Conservation (phyloP, 1,140 invertebrate genomes). For the Megathymus violae region DNA sequence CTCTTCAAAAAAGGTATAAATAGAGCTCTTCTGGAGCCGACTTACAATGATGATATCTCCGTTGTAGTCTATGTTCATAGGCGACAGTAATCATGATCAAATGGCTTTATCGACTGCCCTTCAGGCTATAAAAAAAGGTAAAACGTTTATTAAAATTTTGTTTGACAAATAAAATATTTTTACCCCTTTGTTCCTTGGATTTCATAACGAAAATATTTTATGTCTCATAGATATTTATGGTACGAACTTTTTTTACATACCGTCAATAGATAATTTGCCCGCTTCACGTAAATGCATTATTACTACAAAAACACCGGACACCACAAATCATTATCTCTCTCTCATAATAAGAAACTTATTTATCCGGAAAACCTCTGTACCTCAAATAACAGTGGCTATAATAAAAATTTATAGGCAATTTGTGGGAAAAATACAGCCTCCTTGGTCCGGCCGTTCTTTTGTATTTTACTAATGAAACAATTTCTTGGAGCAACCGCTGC, state of each 20-base stretch:
- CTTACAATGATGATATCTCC: too few relatives aligned
- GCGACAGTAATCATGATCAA: too few relatives aligned
- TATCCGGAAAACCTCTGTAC: conserved; percentile 66
- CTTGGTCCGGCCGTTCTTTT: conserved; percentile 56
- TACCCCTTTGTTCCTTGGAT: too few relatives aligned
- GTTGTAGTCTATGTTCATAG: too few relatives aligned
- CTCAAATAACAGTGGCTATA: conserved; percentile 73
- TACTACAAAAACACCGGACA: conserved; percentile 11
- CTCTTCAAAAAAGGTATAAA: too few relatives aligned
- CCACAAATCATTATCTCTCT: conserved; percentile 48
- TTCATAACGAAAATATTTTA: too few relatives aligned
- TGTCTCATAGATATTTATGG: too few relatives aligned
- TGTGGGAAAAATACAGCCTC: conserved; percentile 64
- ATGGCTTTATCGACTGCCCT: too few relatives aligned
- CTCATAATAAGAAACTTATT: conserved; percentile 65
- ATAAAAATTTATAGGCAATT: conserved; percentile 79
- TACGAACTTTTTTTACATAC: not conserved
- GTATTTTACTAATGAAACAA: conserved; percentile 71
- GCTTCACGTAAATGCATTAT: conserved; percentile 9
- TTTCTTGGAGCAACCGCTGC: conserved; percentile 32
- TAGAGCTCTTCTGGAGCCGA: too few relatives aligned
- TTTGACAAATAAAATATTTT: too few relatives aligned
- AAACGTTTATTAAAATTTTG: too few relatives aligned
- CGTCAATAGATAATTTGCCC: not conserved
- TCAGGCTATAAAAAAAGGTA: too few relatives aligned